Base-by-base conservation (phyloP, 2,797 vertebrate genomes). In the Peromyscus nudipes region DNA sequence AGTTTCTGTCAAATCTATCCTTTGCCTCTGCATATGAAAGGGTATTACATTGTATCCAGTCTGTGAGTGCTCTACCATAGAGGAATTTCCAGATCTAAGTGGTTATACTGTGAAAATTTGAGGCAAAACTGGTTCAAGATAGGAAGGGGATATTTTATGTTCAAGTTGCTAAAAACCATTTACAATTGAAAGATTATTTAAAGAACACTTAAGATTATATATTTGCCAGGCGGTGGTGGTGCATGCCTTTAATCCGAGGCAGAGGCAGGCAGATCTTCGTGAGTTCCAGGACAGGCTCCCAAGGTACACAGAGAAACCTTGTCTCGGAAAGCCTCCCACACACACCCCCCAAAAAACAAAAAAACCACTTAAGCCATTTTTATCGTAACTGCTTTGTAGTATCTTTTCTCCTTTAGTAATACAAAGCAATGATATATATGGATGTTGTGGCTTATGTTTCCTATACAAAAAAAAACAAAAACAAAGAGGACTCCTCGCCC, bases 91-190 rank as follows among this genome's bases (percentile, higher is more conserved):
- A 96, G 76, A 93, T n/a, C 60, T 95, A 91, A 96, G 43, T 14
- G 43, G 55, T 92, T 43, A 81, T 46, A 87, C 85, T 77, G 86
- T 67, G 23, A n/a, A 81, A 10, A 55, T 92, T 84, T 89, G 79
- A 94, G 27, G 37, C 65, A 96, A 97, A 97, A 95, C 31, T 67
- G 65, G 49, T 85, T 98, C 65, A 46, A 94, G 65, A 94, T 95
- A 91, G 57, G 14, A 77, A 90, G 65, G 37, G 86, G 34, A 43
- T 83, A 94, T 73, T 91, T 95, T 96, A 94, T 52, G 91, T 82
- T 94, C 43, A 91, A 82, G 14, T 49, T 79, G 55, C 10, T 90
- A 75, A 79, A 75, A 81, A 17, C 16, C 23, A 21, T 52, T 86
- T 90, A 92, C 34, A 62, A 62, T 64, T 93, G 27, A 64, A 87